phyloP scores from a whole-genome alignment of 2,113 vertebrate species.

The Peromyscus californicus region DNA sequence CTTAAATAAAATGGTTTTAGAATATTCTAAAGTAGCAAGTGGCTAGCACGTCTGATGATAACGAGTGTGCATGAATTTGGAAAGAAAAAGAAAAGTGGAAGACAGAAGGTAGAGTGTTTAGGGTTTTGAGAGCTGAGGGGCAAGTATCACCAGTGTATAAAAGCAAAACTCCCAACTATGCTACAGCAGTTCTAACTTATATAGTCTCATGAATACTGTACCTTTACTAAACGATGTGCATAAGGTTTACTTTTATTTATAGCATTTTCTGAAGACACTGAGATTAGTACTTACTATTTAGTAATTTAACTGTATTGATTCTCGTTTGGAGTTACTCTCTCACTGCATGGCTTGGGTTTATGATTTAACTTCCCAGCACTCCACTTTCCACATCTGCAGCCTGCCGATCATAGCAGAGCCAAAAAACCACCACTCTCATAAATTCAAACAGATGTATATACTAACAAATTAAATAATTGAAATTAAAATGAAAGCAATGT shows the following conservation, averaged over 20 bases:
- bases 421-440: not conserved
- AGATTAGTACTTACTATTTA: not conserved
- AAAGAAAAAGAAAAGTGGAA: not conserved
- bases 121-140: not conserved
- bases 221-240: not conserved
- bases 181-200: not conserved
- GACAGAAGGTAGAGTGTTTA: no score
- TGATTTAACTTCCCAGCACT: not conserved
- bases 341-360: not conserved
- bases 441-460: not conserved
- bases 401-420: not conserved
- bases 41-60: not conserved
- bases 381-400: not conserved
- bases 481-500: not conserved
- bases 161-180: not conserved
- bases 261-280: not conserved
- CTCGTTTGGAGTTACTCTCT: conserved; percentile 12
- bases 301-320: conserved; percentile 5
- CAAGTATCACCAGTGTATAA: not conserved
- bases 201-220: not conserved
- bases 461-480: not conserved
- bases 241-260: not conserved
- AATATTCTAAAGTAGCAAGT: not conserved
- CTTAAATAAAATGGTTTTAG: not conserved
- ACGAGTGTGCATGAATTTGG: not conserved